Percentiles rank a stretch among this genome's conserved stretches.
These are phyloP conservation scores for Micrasema longulum DNA, from an alignment of 1,140 invertebrate species.

Conservation along the genomic window DNA sequence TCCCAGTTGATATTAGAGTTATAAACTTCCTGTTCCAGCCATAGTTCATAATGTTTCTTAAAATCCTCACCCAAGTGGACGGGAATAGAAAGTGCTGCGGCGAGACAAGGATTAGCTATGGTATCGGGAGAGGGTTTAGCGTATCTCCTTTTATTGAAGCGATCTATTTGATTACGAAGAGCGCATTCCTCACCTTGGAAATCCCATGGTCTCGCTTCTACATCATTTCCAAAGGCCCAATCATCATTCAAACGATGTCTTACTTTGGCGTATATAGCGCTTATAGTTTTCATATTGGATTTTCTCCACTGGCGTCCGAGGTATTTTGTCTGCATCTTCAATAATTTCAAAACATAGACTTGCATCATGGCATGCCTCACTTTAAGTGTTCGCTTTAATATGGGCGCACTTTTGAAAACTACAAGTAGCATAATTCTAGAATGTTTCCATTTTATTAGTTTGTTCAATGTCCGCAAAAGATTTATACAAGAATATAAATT, in stretches of 20 bases:
- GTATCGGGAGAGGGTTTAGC: constrained; percentile 58
- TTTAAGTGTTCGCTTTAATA: constrained; percentile 96
- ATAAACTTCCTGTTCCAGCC: constrained; percentile 97
- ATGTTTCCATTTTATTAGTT: constrained; percentile 99
- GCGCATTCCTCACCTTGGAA: constrained; percentile 99
- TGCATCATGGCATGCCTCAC: constrained; percentile 98
- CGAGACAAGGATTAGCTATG: constrained; percentile 43
- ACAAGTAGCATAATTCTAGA: constrained; percentile 99
- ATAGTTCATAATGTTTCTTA: constrained; percentile 95
- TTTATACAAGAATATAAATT: constrained; percentile 99
- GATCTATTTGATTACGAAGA: constrained; percentile 91
- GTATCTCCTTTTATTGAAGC: constrained; percentile 95
- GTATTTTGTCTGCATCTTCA: constrained; percentile 99
- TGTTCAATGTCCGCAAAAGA: constrained; percentile 95
- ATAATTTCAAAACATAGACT: constrained; percentile 95
- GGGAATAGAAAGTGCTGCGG: constrained; percentile 53
- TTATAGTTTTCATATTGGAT: constrained; percentile 99
- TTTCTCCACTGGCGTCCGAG: constrained; percentile 98
- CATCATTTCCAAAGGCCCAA: constrained; percentile 99
- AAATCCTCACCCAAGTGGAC: constrained; percentile 91
- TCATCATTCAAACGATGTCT: constrained; percentile 96
- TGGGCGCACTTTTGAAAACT: constrained; percentile 99
- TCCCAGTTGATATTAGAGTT: constrained; percentile 86
- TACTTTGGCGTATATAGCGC: constrained; percentile 98
- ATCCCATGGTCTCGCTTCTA: constrained; percentile 97